Evolutionary conservation across 2,113 vertebrate species (phyloP), one percentile per base, ranked within the genome.

Genomic region (Diglossa brunneiventris): DNA sequence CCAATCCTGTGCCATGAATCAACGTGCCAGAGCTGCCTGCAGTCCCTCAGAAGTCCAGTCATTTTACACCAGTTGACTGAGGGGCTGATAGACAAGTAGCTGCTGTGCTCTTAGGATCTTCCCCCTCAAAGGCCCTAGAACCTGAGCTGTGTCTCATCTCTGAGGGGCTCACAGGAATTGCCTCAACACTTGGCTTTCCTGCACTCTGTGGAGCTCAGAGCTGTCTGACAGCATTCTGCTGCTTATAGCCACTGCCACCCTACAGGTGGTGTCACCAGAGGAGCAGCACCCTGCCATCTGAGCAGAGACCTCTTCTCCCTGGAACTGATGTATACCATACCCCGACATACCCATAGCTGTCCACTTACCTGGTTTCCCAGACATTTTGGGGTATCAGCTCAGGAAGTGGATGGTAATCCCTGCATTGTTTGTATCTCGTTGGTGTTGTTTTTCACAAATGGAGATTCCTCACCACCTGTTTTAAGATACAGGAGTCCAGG

Each of bases 101-200:
- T 85, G 4, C 3, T 5, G 35, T 69, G 21, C 53, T 89, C 42
- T 66, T 50, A 62, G 41, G 42, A 23, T 62, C 24, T 74, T 75
- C 49, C 31, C 37, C 12, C 16, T n/a, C n/a, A 49, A 72, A 72
- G 37, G 16, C 67, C 27, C 14, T 82, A 12, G 70, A 70, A 88
- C 21, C 35, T 79, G 50, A 83, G 30, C 56, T 0, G 0, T 52
- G 24, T 47, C 47, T 79, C 42, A 39, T 0, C 33, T 39, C 37
- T 42, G 49, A 78, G 46, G 23, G 7, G 3, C n/a, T 93, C 41
- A 52, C 46, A 30, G 42, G 49, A 79, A 24, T 17, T 79, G 61
- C 41, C n/a, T 69, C 49, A 61, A 39, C 39, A n/a, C 21, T 59
- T 64, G 44, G 13, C 15, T 81, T 81, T 92, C 37, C 41, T 81